Base-by-base conservation (phyloP, 2,797 vertebrate species). In the Oreochromis grahami region DNA sequence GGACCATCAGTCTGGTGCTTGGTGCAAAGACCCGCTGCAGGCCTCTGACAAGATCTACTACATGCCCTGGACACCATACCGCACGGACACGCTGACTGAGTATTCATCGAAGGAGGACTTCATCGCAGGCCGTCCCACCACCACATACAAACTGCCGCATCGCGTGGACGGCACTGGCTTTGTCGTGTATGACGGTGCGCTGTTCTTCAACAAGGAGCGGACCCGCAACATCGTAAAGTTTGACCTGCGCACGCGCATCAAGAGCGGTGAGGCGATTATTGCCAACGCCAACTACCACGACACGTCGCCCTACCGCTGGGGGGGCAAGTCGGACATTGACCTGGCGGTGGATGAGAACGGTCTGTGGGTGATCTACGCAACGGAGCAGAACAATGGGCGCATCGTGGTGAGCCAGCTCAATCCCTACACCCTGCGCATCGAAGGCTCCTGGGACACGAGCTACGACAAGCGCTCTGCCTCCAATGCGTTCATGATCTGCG, bases 61-160 rank as follows among this genome's bases (percentile, higher is more conserved):
- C 93, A 99, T 99, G 99, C 99, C 99, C 14, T 99, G 99, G 99
- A 99, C 98, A 0, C 98, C 98, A 0, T 99, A 99, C 91, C 97
- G 98, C 86, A 99, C 99, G 0, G 99, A 99, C 91, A 99, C 98
- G 0, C 95, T 99, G 80, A 99, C 98, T 0, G 99, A 99, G 84
- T 99, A 99, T 91, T 99, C 98, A 3, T 99, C 98, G 50, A 99
- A 99, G 93, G 99, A 99, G 13, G 99, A 99, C 94, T 99, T 99
- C 92, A 98, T 99, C 2, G 98, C 99, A 0, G 99, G 98, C 38
- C 97, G 98, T 38, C 98, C 99, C 15, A 99, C 98, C 52, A 99
- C 98, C 0, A 99, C 99, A 5, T 99, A 99, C 90, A 99, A 99
- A 63, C 97, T 99, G 17, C 98, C 99, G 0, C 99, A 99, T 81